These are phyloP conservation scores for Listrodromus nycthemerus DNA, from an alignment of 2,888 invertebrate genomes.

Conservation along the genomic window DNA sequence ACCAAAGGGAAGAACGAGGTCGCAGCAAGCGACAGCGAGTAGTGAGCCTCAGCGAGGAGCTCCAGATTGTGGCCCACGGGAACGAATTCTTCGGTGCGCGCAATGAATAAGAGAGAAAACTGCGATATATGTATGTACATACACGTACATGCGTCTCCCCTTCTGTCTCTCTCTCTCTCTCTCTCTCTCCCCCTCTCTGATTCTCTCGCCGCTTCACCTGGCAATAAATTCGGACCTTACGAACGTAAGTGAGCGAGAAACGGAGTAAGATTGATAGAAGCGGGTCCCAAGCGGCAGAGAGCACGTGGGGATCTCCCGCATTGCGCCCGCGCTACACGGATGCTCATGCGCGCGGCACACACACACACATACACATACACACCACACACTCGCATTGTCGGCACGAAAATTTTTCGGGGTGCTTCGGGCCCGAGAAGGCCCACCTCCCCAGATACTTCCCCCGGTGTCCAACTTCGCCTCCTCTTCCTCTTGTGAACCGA, in stretches of 20 bases:
- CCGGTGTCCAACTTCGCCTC: slow-evolving; percentile 71
- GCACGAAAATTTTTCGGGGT: slow-evolving; percentile 76
- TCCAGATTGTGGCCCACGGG: slow-evolving; percentile 52
- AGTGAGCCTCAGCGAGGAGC: slow-evolving; percentile 42
- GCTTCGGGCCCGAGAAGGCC: slow-evolving; percentile 9
- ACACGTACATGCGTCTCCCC: too few species aligned
- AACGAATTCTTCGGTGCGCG: slow-evolving; percentile 53
- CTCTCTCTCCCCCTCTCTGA: not conserved
- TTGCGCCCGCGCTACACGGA: slow-evolving; percentile 36
- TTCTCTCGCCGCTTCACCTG: not conserved
- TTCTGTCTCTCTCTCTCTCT: not conserved
- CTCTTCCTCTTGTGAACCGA: slow-evolving; percentile 78
- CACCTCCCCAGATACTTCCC: slow-evolving; percentile 48
- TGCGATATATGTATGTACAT: not conserved
- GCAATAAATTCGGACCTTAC: not conserved
- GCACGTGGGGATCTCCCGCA: slow-evolving; percentile 74
- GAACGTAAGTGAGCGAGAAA: slow-evolving; percentile 10
- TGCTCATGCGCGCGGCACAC: not conserved
- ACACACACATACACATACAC: slow-evolving; percentile 17
- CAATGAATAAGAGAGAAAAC: slow-evolving; percentile 35
- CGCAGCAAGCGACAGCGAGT: slow-evolving; percentile 31
- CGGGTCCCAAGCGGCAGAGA: slow-evolving; percentile 9
- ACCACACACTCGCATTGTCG: slow-evolving; percentile 70
- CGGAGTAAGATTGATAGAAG: slow-evolving; percentile 32
- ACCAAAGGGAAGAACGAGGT: slow-evolving; percentile 58